Evolutionary conservation across 1,140 invertebrate species (phyloP), one percentile per base, ranked within the genome.

Genomic region (Drosophila serrata): DNA sequence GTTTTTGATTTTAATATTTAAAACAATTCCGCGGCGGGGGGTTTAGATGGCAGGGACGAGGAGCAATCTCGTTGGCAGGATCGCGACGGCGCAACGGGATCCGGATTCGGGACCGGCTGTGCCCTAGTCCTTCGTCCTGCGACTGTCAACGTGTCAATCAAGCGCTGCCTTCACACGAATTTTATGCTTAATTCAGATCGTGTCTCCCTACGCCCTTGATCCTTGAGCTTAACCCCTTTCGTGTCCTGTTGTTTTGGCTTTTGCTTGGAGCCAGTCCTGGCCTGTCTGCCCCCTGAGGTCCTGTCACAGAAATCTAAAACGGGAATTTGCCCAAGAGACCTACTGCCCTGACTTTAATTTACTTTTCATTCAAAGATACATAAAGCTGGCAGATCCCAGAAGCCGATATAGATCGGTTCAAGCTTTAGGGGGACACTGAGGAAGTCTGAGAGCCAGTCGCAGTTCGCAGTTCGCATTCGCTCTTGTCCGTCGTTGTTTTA

Each of bases 401-500:
- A 53, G 7, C 7, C 9, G 13, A 53, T 53, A 37, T 11, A 37
- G 51, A 55, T 55, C 51, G 51, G 33, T 55, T 55, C 22, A 24
- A 39, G 51, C 9, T 55, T 55, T 11, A 55, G 24, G 51, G 22
- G 2, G 6, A 29, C 19, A 6, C 8, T 48, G 6, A 22, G 3
- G 9, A 15, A 22, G 13, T 24, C 24, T 24, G 24, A 24, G 24
- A 24, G n/a, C 17, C 40, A 43, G 40, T 43, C 12, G 65, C n/a
- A 9, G 15, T 76, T 72, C 42, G 15, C 22, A 15, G 8, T 24
- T 76, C 37, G 15, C 22, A 15, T 22, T 11, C 27, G 6, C 61
- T 79, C 64, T 65, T 62, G 80, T 73, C 67, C 62, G 51, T 90
- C 70, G 85, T 90, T 90, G 85, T 90, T 90, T 90, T 79, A 90